These are phyloP conservation scores for Lepidurus apus DNA, from an alignment of 1,140 invertebrate genomes.

Conservation along the genomic window DNA sequence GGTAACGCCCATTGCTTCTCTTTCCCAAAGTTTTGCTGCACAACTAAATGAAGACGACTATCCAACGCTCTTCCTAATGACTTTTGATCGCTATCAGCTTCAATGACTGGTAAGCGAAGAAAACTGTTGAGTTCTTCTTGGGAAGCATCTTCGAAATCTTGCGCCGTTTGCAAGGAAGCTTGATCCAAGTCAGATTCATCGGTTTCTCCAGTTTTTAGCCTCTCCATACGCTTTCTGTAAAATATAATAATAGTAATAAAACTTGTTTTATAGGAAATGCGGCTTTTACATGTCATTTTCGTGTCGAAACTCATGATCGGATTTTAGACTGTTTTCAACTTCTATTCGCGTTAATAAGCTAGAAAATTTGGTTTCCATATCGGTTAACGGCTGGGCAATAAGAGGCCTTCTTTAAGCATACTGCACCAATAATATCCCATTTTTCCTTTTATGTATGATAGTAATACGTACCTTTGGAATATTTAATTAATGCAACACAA, in stretches of 20 bases:
- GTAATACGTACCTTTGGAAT: neutral
- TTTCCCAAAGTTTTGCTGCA: conserved; percentile 64
- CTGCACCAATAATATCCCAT: conserved; percentile 74
- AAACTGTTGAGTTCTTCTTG: conserved; percentile 65
- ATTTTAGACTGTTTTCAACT: conserved; percentile 72
- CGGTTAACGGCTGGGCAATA: conserved; percentile 59
- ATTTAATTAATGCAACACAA: neutral
- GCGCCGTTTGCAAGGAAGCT: conserved; percentile 60
- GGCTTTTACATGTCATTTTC: conserved; percentile 55
- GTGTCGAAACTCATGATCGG: conserved; percentile 68
- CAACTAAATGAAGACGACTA: conserved; percentile 65
- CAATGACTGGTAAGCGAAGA: conserved; percentile 57
- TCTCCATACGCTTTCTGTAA: neutral
- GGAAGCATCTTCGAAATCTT: conserved; percentile 71
- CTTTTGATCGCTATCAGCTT: conserved; percentile 64
- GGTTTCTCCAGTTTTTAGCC: conserved; percentile 47
- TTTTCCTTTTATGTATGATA: conserved; percentile 42
- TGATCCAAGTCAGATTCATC: conserved; percentile 58
- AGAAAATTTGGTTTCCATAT: conserved; percentile 63
- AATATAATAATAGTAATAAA: conserved; percentile 29
- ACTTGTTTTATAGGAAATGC: too few species aligned
- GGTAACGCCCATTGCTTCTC: conserved; percentile 64
- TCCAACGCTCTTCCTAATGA: conserved; percentile 69
- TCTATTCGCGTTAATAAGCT: conserved; percentile 60
- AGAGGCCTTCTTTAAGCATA: conserved; percentile 76